Conservation (phyloP, 2,797 vertebrate genomes). For the Lates japonicus region DNA sequence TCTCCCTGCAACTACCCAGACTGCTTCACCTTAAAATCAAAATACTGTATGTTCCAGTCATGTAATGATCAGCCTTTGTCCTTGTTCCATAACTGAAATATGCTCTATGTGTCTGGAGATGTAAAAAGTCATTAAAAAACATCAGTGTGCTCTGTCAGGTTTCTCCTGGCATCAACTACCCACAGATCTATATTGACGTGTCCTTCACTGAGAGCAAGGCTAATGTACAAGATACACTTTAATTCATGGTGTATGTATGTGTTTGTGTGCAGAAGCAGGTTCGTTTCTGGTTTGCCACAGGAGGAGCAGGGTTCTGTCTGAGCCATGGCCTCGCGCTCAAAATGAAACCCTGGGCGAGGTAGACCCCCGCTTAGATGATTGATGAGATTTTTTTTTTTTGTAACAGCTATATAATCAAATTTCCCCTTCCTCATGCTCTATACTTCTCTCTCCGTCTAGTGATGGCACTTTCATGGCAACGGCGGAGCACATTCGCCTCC, state of each 20-base stretch:
- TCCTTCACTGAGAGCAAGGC: neutral
- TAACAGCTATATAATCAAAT: neutral
- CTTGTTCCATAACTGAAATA: neutral
- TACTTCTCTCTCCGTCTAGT: constrained; percentile 69
- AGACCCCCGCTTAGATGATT: neutral
- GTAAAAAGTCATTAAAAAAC: neutral
- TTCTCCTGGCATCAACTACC: neutral
- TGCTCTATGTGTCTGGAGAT: neutral
- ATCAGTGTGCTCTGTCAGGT: neutral
- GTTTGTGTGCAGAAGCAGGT: constrained; percentile 83
- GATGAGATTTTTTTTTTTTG: neutral
- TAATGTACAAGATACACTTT: neutral
- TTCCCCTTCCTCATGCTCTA: neutral
- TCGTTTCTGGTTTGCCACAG: constrained; percentile 98
- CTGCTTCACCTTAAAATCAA: neutral
- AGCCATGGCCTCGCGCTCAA: constrained; percentile 95
- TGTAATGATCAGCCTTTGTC: neutral
- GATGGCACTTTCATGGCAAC: constrained; percentile 94
- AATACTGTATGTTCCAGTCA: neutral
- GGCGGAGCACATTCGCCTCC: constrained; percentile 93
- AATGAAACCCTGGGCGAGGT: constrained; percentile 99
- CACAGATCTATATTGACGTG: neutral
- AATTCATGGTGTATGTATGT: constrained; percentile 9
- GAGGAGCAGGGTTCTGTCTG: constrained; percentile 97
- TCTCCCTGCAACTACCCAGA: accelerated